Base-by-base conservation (phyloP, 2,113 vertebrate species). In the Leptosomus discolor region DNA sequence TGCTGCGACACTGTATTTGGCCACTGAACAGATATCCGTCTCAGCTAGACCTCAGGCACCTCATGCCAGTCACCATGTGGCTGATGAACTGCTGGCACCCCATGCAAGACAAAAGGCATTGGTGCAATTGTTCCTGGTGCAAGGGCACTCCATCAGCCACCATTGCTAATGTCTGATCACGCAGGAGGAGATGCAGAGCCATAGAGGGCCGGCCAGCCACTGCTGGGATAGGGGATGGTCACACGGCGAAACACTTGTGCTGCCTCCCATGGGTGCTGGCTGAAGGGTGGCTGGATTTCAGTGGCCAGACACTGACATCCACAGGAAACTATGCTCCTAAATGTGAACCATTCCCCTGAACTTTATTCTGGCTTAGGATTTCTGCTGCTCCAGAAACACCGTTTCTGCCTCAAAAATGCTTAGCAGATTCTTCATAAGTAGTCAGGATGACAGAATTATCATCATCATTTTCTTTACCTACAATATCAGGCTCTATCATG, bases 21-120 rank as follows among this genome's bases (percentile, higher is more conserved):
- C 27, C 45, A 32, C 27, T 0, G 1, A 61, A 20, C 1, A 2
- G 0, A 1, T 1, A 1, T 39, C 53, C 21, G 83, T 69, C 91
- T 69, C 9, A 3, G 27, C 41, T 61, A 8, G 22, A 41, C 12
- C 53, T 43, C 53, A 68, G 61, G 18, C 34, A 67, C 30, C 36
- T 86, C 4, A 3, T 45, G n/a, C 4, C 32, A 57, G 39, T 63
- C 73, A 53, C 70, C 5, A 1, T 0, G 0, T 2, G 29, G 67
- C 10, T 53, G 45, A 24, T 27, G 39, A 76, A 48, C 45, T 69
- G 30, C n/a, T 16, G 20, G 70, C 37, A 43, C 9, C 11, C 39
- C 1, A 1, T 3, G 2, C 18, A 39, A 79, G 34, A 27, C 54
- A 58, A 73, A 83, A 83, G 43, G 18, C 22, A 21, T 1, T 20